phyloP scores from a whole-genome alignment of 1,140 invertebrate genomes.

The Drosophila mayri region DNA sequence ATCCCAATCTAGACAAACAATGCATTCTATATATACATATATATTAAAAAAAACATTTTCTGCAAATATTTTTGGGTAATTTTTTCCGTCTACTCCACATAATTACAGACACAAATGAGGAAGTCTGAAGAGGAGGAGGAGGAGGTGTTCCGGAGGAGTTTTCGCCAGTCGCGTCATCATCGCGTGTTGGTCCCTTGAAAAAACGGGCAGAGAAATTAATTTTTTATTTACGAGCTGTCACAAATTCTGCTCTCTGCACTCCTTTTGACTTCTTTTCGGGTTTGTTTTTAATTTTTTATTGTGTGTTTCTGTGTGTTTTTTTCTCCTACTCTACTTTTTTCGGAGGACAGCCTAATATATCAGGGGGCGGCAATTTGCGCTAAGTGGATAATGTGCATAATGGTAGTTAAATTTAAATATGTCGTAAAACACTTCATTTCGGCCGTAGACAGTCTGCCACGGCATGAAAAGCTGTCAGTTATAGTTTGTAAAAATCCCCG shows the following conservation, averaged over 20 bases:
- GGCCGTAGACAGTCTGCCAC: conserved; percentile 46
- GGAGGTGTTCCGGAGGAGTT: conserved; percentile 12
- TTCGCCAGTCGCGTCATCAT: conserved; percentile 62
- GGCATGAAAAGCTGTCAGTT: conserved; percentile 67
- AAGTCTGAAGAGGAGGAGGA: conserved; percentile 10
- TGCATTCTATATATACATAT: conserved; percentile 35
- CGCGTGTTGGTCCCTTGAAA: conserved; percentile 55
- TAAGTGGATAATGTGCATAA: conserved; percentile 82
- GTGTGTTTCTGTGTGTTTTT: conserved; percentile 6
- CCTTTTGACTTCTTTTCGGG: conserved; percentile 56
- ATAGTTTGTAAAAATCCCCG: conserved; percentile 57
- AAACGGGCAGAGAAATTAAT: conserved; percentile 66
- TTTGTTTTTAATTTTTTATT: conserved; percentile 50
- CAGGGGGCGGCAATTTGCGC: conserved; percentile 78
- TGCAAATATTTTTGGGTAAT: conserved; percentile 73
- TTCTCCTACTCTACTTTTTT: not conserved
- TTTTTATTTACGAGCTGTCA: conserved; percentile 83
- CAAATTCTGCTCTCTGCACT: conserved; percentile 63
- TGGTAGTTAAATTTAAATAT: conserved; percentile 83
- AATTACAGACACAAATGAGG: conserved; percentile 68
- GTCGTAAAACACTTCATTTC: conserved; percentile 81
- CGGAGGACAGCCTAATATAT: conserved; percentile 65
- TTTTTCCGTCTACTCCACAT: conserved; percentile 67
- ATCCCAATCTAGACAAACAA: conserved; percentile 49
- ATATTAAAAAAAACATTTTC: conserved; percentile 58